A percentile compares a stretch with the other conserved stretches of the same genome.
Evolutionary conservation across 2,888 invertebrate genomes (phyloP).

Genomic region (Neoascia interrupta): DNA sequence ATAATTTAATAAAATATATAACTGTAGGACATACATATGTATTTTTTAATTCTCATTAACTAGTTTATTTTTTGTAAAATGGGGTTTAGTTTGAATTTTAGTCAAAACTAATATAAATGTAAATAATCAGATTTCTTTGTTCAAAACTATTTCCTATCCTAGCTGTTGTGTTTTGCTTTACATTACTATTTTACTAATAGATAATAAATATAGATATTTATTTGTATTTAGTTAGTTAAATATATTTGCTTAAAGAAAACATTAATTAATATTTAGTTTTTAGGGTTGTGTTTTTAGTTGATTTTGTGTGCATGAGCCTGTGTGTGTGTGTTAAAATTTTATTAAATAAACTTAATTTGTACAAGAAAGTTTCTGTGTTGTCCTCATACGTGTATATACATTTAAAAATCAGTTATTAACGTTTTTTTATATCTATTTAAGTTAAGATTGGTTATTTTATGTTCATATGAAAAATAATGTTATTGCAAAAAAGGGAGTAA

Average conservation of each 20-base stretch:
- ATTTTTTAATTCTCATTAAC: conserved; percentile 40
- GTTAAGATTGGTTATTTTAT: conserved; percentile 45
- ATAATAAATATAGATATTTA: no score
- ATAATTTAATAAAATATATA: conserved; percentile 57
- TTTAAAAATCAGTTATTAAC: conserved; percentile 49
- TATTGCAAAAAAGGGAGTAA: conserved; percentile 62
- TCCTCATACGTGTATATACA: conserved; percentile 55
- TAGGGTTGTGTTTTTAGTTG: conserved; percentile 3
- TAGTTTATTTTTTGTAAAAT: conserved; percentile 42
- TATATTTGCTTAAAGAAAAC: conserved; percentile 23
- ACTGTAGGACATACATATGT: no score
- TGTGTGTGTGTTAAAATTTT: conserved; percentile 13
- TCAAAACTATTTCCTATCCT: conserved; percentile 47
- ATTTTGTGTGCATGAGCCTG: conserved; percentile 25
- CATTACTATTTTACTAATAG: no score
- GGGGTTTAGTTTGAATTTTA: conserved; percentile 40
- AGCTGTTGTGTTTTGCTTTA: conserved; percentile 34
- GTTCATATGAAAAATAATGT: conserved; percentile 55
- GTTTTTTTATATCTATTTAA: conserved; percentile 30
- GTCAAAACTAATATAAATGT: conserved; percentile 62
- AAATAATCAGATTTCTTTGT: conserved; percentile 64
- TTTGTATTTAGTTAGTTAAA: no score
- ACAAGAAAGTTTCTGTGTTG: conserved; percentile 55
- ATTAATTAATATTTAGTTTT: conserved; percentile 50
- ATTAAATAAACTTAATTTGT: conserved; percentile 52